phyloP scores from a whole-genome alignment of 2,888 invertebrate genomes.

The Steinernema carpocapsae region DNA sequence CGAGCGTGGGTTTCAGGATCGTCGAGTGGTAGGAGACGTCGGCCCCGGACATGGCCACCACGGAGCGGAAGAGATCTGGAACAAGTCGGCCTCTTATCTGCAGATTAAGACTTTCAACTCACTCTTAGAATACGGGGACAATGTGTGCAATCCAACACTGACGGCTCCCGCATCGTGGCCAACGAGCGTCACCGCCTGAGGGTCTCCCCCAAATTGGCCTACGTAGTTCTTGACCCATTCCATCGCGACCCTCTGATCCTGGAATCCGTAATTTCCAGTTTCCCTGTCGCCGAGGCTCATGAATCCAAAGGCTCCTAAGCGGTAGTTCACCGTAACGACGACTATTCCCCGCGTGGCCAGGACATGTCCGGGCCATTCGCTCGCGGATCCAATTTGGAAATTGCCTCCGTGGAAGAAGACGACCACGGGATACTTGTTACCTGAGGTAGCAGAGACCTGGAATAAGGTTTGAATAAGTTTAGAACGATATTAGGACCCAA shows the following conservation, averaged over 20 bases:
- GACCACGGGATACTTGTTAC: conserved; percentile 71
- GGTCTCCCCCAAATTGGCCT: conserved; percentile 81
- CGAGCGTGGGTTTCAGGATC: conserved; percentile 65
- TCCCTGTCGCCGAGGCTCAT: conserved; percentile 73
- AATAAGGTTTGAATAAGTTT: conserved; percentile 22
- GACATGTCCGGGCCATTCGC: conserved; percentile 68
- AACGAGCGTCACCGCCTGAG: conserved; percentile 79
- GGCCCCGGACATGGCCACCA: conserved; percentile 66
- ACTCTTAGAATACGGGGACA: conserved; percentile 69
- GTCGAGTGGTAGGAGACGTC: conserved; percentile 68
- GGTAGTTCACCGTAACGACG: conserved; percentile 74
- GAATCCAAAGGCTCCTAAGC: conserved; percentile 73
- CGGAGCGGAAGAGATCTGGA: conserved; percentile 65
- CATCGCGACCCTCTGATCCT: conserved; percentile 72
- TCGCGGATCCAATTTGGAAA: conserved; percentile 71
- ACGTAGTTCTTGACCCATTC: conserved; percentile 77
- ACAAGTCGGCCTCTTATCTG: conserved; percentile 25
- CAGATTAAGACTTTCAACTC: conserved; percentile 5
- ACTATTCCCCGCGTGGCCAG: conserved; percentile 73
- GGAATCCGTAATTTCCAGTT: conserved; percentile 73
- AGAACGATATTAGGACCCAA: conserved; percentile 47
- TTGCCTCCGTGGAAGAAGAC: conserved; percentile 74
- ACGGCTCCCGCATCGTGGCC: conserved; percentile 79
- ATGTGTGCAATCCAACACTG: conserved; percentile 71
- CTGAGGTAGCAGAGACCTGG: conserved; percentile 56